Conservation (phyloP, 2,113 vertebrate genomes). For the Psettodes erumei region DNA sequence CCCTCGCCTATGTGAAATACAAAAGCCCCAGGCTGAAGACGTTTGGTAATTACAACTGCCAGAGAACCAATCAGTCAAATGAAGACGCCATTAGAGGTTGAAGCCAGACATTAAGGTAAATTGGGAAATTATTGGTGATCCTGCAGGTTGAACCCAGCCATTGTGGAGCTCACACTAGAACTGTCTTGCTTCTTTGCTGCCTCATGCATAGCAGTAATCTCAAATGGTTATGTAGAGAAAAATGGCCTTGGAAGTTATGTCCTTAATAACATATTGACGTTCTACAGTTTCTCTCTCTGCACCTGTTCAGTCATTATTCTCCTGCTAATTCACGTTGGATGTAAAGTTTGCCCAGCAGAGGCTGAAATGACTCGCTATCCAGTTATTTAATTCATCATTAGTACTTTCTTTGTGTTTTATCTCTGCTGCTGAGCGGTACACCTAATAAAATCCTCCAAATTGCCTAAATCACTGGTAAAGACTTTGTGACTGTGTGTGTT, state of each 20-base stretch:
- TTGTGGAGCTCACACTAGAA: neutral
- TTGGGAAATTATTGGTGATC: slow-evolving; percentile 60
- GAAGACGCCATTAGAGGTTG: slow-evolving; percentile 65
- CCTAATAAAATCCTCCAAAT: neutral
- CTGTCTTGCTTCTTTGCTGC: slow-evolving; percentile 5
- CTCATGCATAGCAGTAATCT: neutral
- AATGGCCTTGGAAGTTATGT: neutral
- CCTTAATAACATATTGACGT: neutral
- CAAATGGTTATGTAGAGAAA: neutral
- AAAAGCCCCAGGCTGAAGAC: slow-evolving; percentile 64
- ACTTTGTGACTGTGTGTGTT: too few relatives aligned
- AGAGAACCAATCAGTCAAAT: slow-evolving; percentile 71
- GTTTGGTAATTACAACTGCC: slow-evolving; percentile 76
- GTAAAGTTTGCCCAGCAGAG: neutral
- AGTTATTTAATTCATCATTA: neutral
- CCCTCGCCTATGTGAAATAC: slow-evolving; percentile 54
- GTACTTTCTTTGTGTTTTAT: neutral
- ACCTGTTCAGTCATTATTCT: slow-evolving; percentile 1
- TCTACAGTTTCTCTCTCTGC: neutral
- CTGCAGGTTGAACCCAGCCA: slow-evolving; percentile 52
- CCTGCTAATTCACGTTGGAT: neutral
- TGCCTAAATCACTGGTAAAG: neutral
- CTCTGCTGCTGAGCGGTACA: neutral
- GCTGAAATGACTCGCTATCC: neutral
- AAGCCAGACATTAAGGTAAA: slow-evolving; percentile 64